phyloP scores from a whole-genome alignment of 2,888 invertebrate species.

The Ornithoptera priamus region DNA sequence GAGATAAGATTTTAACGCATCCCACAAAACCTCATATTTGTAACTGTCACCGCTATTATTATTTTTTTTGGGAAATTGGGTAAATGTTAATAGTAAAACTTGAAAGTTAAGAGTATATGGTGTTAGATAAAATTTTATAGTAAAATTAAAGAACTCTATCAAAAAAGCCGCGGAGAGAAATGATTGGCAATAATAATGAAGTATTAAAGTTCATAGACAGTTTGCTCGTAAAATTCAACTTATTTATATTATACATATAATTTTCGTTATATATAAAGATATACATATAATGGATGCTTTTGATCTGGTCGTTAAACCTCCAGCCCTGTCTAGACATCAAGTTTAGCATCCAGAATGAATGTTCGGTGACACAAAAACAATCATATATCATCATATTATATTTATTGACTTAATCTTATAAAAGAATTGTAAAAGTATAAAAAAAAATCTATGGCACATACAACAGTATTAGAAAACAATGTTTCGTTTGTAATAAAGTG shows the following conservation, averaged over 20 bases:
- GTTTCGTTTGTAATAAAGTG: not conserved
- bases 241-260: not conserved
- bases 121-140: no score
- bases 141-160: no score
- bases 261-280: not conserved
- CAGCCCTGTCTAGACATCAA: not conserved
- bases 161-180: not conserved
- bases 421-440: conserved; percentile 15
- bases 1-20: no score
- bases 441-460: conserved; percentile 20
- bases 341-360: not conserved
- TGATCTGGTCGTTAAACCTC: not conserved
- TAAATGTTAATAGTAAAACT: no score
- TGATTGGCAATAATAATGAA: not conserved
- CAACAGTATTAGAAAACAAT: not conserved
- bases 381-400: conserved; percentile 1
- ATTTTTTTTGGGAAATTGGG: no score
- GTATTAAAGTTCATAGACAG: not conserved
- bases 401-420: conserved; percentile 11
- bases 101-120: no score
- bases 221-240: not conserved
- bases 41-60: no score
- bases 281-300: not conserved
- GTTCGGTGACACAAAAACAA: conserved; percentile 2
- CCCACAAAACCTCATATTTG: no score